These are phyloP conservation scores for Eumacrocentrus americanus DNA, from an alignment of 2,888 invertebrate species.

Conservation along the genomic window DNA sequence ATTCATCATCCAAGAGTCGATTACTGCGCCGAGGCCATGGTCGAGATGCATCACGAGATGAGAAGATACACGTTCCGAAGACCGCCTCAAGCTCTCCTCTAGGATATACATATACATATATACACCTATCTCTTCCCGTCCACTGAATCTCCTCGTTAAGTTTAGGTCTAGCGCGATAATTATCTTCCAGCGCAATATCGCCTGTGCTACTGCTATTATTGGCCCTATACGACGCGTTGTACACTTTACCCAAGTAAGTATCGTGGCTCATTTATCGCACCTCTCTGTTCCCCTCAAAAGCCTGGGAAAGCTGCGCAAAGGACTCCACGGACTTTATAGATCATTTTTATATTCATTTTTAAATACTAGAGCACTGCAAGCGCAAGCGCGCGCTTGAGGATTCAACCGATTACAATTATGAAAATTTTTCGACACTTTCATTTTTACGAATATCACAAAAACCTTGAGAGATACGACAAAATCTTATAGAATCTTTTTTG, in stretches of 20 bases:
- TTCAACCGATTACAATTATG: too few relatives aligned
- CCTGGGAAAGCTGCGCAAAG: too few relatives aligned
- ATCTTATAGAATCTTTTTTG: too few relatives aligned
- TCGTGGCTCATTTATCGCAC: not conserved
- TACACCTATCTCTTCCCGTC: not conserved
- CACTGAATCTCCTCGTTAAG: constrained; percentile 10
- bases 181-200: not conserved
- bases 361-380: too few relatives aligned
- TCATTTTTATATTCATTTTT: too few relatives aligned
- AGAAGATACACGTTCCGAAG: not conserved
- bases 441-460: too few relatives aligned
- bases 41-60: not conserved
- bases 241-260: not conserved
- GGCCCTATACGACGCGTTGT: constrained; percentile 1
- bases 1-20: not conserved
- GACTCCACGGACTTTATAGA: too few relatives aligned
- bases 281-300: too few relatives aligned
- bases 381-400: too few relatives aligned
- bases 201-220: constrained; percentile 17
- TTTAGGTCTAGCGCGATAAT: constrained; percentile 11
- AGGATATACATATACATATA: not conserved
- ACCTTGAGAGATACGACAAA: too few relatives aligned
- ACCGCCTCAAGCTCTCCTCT: not conserved
- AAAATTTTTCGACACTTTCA: too few relatives aligned
- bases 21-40: not conserved